Evolutionary conservation across 2,888 invertebrate genomes (phyloP), one percentile per base, ranked within the genome.

Genomic region (Mycalesis mineus): DNA sequence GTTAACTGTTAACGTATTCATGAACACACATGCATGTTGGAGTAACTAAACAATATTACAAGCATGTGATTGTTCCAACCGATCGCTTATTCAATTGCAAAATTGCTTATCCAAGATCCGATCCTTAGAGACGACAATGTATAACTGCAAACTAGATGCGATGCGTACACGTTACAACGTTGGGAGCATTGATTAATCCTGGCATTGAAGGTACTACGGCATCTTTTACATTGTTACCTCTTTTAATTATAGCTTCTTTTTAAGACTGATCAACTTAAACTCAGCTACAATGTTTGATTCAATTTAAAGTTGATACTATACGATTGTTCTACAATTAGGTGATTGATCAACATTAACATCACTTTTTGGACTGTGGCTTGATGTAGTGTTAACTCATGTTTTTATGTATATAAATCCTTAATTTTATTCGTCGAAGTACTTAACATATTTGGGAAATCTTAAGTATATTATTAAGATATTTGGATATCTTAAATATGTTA

Each of bases 31-130:
- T 55, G 41, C 48, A 57, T 36, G 55, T 58, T 28, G 44, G 40
- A 37, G 48, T 51, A 58, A 54, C 62, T 54, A 58, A 52, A 58
- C 56, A 64, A 60, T 60, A 61, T 57, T 58, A 60, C 60, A 65
- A 57, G 58, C 60, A 58, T 55, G 52, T 56, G 60, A 61, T 65
- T 65, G 63, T 65, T 65, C 55, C 56, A 63, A 50, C 62, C 60
- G 54, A 62, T 62, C 60, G 55, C 56, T 61, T 58, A 62, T 61
- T 65, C 63, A 65, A 65, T 65, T 65, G 65, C 60, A 63, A 65
- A 65, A 65, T 65, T 65, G 63, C 63, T 63, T 62, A 62, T 60
- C 61, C 56, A 58, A 60, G 61, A 61, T 62, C 54, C 51, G 65
- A 61, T 60, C 57, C 60, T 58, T 55, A 57, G 57, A 62, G 57